Percentiles rank a stretch among this genome's conserved stretches.
These are phyloP conservation scores for Cerastis rubricosa DNA, from an alignment of 2,888 invertebrate species.

Conservation along the genomic window DNA sequence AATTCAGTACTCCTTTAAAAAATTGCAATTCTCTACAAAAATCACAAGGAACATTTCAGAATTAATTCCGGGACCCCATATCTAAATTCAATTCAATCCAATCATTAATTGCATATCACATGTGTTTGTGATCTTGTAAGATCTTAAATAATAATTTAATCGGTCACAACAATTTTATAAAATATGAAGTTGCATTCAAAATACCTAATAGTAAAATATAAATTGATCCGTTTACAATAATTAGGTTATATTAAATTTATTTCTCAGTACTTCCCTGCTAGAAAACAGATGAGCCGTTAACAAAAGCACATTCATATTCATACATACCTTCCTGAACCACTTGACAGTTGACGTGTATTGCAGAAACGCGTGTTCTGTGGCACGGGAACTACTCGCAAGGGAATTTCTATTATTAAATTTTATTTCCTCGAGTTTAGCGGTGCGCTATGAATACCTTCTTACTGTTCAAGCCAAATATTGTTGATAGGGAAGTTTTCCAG, in stretches of 20 bases:
- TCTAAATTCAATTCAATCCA: background rate
- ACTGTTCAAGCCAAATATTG: slow-evolving; percentile 16
- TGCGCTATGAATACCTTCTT: slow-evolving; percentile 35
- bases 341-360: slow-evolving; percentile 42
- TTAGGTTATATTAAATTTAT: too few species aligned
- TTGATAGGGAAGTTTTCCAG: background rate
- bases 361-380: slow-evolving; percentile 36
- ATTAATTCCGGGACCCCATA: background rate
- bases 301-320: background rate
- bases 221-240: too few species aligned
- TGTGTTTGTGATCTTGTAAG: too few species aligned
- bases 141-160: too few species aligned
- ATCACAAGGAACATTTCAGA: background rate
- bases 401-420: slow-evolving; percentile 69
- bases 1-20: background rate
- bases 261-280: background rate
- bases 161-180: too few species aligned
- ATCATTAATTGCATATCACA: too few species aligned
- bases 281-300: background rate
- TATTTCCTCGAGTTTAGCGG: slow-evolving; percentile 32
- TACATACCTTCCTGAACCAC: background rate
- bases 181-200: too few species aligned
- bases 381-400: slow-evolving; percentile 31
- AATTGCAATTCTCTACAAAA: background rate
- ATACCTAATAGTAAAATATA: too few species aligned